Evolutionary conservation across 2,797 vertebrate genomes (phyloP), one percentile per base, ranked within the genome.

Genomic region (Notamacropus eugenii): DNA sequence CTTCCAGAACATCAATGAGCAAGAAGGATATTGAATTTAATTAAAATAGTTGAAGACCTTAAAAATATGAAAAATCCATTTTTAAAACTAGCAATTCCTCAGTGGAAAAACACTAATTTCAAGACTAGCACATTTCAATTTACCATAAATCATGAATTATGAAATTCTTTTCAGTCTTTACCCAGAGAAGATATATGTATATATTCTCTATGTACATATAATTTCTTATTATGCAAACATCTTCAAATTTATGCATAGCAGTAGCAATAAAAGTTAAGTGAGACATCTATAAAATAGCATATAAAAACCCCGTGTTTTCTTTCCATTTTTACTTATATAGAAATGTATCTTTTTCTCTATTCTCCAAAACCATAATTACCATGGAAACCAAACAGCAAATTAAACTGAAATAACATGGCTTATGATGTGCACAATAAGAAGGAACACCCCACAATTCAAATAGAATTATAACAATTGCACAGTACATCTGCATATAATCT

Each of bases 351-450:
- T 97, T 97, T 93, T 92, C 93, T 93, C 95, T 95, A 95, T 98
- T 98, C 97, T 98, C 95, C 52, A 92, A 95, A 98, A 97, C 91
- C 97, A 98, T 98, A 98, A 99, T 98, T 98, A 98, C 98, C 98
- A 99, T 98, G 98, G 98, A 98, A 99, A 99, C 98, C 97, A 95
- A 98, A 97, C 92, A 98, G 98, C 97, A 98, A 98, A 98, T 98
- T 98, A 98, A 98, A 97, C 82, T 95, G 96, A 98, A 98, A 98
- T 97, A 98, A 97, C 96, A 96, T 92, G 93, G 96, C 98, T 98
- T 98, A 98, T 62, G 31, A 98, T 54, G 24, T 97, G 97, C 95
- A 98, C 96, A 97, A 97, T 98, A 98, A 98, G 98, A 98, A 95
- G 98, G 98, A 98, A 97, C 62, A 97, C 97, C 54, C 96, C 95